Evolutionary conservation across 2,888 invertebrate species (phyloP).

Genomic region (Cremastobaeus sp.): DNA sequence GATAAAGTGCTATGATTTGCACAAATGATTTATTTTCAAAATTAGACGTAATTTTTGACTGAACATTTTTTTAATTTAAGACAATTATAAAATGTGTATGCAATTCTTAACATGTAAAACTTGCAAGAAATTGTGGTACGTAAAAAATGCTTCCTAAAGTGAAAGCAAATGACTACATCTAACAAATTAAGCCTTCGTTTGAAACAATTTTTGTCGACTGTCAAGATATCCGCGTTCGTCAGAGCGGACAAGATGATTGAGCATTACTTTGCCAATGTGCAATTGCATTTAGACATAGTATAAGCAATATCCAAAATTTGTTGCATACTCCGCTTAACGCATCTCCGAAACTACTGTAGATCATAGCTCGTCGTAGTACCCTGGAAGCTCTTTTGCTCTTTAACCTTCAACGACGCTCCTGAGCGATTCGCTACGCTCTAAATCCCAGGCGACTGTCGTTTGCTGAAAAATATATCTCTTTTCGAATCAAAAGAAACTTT

Average conservation of each 20-base stretch:
- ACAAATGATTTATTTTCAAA: too few relatives aligned
- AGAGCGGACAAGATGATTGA: constrained; percentile 50
- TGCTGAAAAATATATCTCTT: constrained; percentile 41
- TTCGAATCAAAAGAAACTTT: constrained; percentile 5
- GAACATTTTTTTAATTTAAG: too few relatives aligned
- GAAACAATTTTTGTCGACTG: constrained; percentile 47
- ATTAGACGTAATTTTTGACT: too few relatives aligned
- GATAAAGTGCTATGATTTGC: too few relatives aligned
- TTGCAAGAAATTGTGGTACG: too few relatives aligned
- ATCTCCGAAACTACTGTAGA: constrained; percentile 40
- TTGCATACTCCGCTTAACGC: constrained; percentile 39
- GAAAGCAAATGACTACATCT: not conserved
- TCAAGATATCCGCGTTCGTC: constrained; percentile 53
- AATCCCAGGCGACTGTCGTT: constrained; percentile 40
- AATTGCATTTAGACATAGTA: constrained; percentile 50
- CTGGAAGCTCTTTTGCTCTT: constrained; percentile 60
- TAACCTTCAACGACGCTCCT: constrained; percentile 46
- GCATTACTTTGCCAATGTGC: constrained; percentile 52
- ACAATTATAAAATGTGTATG: too few relatives aligned
- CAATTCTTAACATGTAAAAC: too few relatives aligned
- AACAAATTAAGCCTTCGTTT: constrained; percentile 35
- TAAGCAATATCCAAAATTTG: constrained; percentile 24
- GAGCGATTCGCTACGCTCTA: constrained; percentile 51
- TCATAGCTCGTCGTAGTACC: constrained; percentile 34
- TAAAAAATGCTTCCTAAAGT: not conserved